Percentiles rank a stretch among this genome's conserved stretches.
Conservation (phyloP, 2,888 invertebrate genomes). For the Netelia melanura region DNA sequence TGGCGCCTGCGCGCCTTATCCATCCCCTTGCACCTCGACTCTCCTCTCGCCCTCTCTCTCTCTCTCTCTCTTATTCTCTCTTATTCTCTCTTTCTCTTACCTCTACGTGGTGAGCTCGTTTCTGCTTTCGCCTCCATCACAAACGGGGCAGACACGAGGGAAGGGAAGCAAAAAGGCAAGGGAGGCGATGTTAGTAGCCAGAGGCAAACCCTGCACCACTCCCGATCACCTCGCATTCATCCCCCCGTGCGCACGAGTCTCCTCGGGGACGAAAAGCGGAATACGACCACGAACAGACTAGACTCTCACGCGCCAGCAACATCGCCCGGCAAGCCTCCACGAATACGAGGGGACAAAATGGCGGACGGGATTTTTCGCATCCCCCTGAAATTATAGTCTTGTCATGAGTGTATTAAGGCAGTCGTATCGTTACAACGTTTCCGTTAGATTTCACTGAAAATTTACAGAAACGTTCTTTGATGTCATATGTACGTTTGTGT, state of each 20-base stretch:
- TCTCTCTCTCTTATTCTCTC: background rate
- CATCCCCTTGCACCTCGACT: slow-evolving; percentile 48
- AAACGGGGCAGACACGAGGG: slow-evolving; percentile 28
- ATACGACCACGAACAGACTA: slow-evolving; percentile 41
- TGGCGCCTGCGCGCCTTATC: slow-evolving; percentile 82
- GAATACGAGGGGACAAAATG: slow-evolving; percentile 77
- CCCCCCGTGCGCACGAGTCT: slow-evolving; percentile 60
- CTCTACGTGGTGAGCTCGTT: slow-evolving; percentile 3
- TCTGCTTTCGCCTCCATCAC: slow-evolving; percentile 51
- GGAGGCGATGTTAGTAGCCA: slow-evolving; percentile 44
- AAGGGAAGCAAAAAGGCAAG: slow-evolving; percentile 43
- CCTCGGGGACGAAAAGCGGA: slow-evolving; percentile 49
- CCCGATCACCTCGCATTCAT: slow-evolving; percentile 43
- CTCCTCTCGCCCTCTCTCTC: slow-evolving; percentile 23
- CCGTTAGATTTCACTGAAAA: no score
- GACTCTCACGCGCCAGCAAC: slow-evolving; percentile 65
- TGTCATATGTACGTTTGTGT: no score
- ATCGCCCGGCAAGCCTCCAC: slow-evolving; percentile 71
- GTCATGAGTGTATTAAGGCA: background rate
- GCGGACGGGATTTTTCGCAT: slow-evolving; percentile 70
- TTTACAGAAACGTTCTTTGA: no score
- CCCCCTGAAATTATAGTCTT: slow-evolving; percentile 34
- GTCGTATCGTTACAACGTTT: no score
- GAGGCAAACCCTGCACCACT: slow-evolving; percentile 33
- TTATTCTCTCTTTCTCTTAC: background rate